Base-by-base conservation (phyloP, 2,113 vertebrate species). In the Trichechus manatus region DNA sequence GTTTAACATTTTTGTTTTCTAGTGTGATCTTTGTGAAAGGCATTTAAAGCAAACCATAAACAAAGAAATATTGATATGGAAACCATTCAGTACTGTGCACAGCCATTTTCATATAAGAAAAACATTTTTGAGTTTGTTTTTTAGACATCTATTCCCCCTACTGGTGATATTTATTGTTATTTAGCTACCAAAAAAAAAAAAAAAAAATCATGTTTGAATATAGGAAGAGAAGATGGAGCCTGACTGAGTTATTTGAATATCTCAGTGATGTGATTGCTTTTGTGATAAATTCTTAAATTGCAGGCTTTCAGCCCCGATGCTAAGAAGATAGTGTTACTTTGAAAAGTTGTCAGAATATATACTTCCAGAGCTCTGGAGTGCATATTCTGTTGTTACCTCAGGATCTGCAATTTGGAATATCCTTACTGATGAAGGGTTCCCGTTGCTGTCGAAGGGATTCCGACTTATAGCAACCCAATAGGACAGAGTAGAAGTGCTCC, bases 131-230 rank as follows among this genome's bases (percentile, higher is more conserved):
- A 96, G 97, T 98, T 98, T 98, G 98, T 99, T 98, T 98, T 98
- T 98, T 98, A 98, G 98, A 97, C 98, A 98, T 99, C 97, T 98
- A 98, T 98, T 99, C 98, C 98, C 98, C 98, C 98, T 99, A 97
- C 98, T 99, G 99, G 98, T 98, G 98, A 98, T 98, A 98, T 93
- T 98, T 98, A 98, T 99, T 99, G 98, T 98, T 97, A 98, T 99
- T 98, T 98, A 85, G 94, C 63, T 95, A 91, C 79, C 89, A 95
- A 85, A 64, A 93, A 77, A 81, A 15, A 93, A 15, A 93, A 83
- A 94, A 59, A 96, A 80, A 88, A 96, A 22, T 15, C 47, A 93
- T 9, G 85, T 64, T 98, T 63, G 50, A 80, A 9, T 44, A 96
- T 78, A 97, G 78, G 96, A 98, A 93, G 15, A 97, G 81, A 95